A percentile compares a stretch with the other conserved stretches of the same genome.
Evolutionary conservation across 2,797 vertebrate species (phyloP).

Genomic region (Rhabdomys pumilio): DNA sequence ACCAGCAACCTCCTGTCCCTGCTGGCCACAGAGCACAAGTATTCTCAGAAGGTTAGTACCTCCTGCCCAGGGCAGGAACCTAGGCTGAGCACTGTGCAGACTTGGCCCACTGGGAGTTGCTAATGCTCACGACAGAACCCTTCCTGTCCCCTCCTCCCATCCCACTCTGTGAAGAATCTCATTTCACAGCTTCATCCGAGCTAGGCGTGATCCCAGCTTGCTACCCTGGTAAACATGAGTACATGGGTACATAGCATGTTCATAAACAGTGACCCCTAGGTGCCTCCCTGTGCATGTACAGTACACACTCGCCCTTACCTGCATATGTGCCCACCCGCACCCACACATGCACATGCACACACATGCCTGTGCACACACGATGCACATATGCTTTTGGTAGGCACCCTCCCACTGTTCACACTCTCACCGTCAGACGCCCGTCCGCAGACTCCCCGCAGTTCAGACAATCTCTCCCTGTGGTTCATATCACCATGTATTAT

Average conservation of each 20-base stretch:
- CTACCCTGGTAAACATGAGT: not conserved
- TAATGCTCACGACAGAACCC: not conserved
- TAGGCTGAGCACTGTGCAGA: not conserved
- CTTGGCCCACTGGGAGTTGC: not conserved
- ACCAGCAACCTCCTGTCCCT: not conserved
- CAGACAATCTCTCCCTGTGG: not conserved
- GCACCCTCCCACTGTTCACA: not conserved
- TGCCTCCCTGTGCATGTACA: too few relatives aligned
- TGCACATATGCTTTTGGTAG: not conserved
- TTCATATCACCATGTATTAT: not conserved
- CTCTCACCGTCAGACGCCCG: not conserved
- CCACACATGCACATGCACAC: not conserved
- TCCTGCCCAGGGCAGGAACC: not conserved
- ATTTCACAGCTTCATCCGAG: not conserved
- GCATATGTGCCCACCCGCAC: fast-evolving
- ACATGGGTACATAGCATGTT: not conserved
- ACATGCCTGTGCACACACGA: not conserved
- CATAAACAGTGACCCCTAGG: not conserved
- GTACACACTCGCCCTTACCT: not conserved
- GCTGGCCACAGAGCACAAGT: not conserved
- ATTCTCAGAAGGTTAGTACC: not conserved
- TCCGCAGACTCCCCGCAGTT: not conserved
- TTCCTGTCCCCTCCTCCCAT: not conserved
- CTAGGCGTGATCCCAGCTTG: not conserved
- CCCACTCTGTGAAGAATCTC: not conserved